These are phyloP conservation scores for Rhineura floridana DNA, from an alignment of 2,113 vertebrate species.

Conservation along the genomic window DNA sequence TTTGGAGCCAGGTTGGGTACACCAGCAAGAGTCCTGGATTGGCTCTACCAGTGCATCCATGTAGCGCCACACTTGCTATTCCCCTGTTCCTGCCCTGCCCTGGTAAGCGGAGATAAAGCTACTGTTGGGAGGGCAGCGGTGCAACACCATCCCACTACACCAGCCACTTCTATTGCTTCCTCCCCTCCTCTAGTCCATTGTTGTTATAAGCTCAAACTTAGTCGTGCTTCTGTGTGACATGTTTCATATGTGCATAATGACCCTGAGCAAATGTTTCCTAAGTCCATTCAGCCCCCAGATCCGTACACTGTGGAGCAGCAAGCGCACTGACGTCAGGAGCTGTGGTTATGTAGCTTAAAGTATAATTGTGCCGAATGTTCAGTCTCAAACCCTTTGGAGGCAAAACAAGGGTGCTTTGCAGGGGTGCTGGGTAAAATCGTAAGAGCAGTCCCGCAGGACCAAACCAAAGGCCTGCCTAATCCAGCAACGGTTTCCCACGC, in stretches of 20 bases:
- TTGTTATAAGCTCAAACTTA: neutral
- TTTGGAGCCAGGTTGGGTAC: too few relatives aligned
- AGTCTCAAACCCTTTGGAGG: neutral
- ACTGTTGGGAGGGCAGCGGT: too few relatives aligned
- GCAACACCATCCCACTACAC: too few relatives aligned
- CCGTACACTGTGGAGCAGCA: neutral
- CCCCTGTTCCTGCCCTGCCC: too few relatives aligned
- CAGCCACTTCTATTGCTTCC: too few relatives aligned
- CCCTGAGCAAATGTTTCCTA: neutral
- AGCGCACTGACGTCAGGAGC: slow-evolving; percentile 5
- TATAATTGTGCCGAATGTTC: neutral
- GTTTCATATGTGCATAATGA: neutral
- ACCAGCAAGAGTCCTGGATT: too few relatives aligned
- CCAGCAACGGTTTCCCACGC: too few relatives aligned
- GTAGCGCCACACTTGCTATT: too few relatives aligned
- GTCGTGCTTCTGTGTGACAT: neutral
- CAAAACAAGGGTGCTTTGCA: neutral
- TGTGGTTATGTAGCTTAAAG: slow-evolving; percentile 22
- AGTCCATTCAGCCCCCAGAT: slow-evolving; percentile 7
- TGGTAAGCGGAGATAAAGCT: too few relatives aligned
- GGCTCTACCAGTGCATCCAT: too few relatives aligned
- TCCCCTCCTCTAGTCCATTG: neutral
- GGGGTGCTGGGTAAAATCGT: neutral
- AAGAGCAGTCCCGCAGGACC: too few relatives aligned
- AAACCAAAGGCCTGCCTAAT: too few relatives aligned